Percentiles rank a stretch among this genome's conserved stretches.
Evolutionary conservation across 2,888 invertebrate genomes (phyloP).

Genomic region (Liposcelis brunnea): DNA sequence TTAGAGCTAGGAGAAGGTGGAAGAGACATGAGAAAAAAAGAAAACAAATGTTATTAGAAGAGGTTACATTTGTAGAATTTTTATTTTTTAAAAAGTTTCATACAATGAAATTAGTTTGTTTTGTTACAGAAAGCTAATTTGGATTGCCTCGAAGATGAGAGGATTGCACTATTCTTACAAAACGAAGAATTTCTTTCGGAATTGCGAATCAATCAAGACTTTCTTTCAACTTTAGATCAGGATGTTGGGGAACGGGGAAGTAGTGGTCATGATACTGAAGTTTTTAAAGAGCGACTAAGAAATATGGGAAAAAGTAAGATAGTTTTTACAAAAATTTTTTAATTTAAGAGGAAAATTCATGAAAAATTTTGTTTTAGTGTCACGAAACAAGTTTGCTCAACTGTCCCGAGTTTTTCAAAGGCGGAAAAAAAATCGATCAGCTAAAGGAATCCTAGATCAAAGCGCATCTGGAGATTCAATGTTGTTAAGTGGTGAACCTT

Average conservation of each 20-base stretch:
- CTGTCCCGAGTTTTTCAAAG: conserved; percentile 59
- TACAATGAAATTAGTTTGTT: conserved; percentile 15
- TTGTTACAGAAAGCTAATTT: neutral
- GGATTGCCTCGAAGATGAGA: conserved; percentile 61
- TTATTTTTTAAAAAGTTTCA: conserved; percentile 13
- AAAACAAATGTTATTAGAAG: neutral
- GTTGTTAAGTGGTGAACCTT: conserved; percentile 13
- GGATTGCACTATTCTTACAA: conserved; percentile 69
- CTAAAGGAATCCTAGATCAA: conserved; percentile 17
- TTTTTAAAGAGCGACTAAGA: conserved; percentile 57
- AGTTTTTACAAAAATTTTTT: conserved; percentile 9
- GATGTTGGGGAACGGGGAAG: conserved; percentile 29
- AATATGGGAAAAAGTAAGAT: conserved; percentile 65
- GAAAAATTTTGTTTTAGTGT: conserved; percentile 37
- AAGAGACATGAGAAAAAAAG: conserved; percentile 14
- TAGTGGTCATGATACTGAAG: conserved; percentile 42
- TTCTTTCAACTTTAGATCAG: conserved; percentile 64
- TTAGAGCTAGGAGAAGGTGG: conserved; percentile 15
- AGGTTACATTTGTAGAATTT: neutral
- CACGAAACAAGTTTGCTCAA: conserved; percentile 64
- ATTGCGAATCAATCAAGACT: conserved; percentile 69
- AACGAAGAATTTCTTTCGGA: conserved; percentile 84
- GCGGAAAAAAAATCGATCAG: conserved; percentile 29
- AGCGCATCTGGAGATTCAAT: conserved; percentile 18
- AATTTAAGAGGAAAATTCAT: conserved; percentile 4